Base-by-base conservation (phyloP, 2,113 vertebrate species). In the Procapra przewalskii region DNA sequence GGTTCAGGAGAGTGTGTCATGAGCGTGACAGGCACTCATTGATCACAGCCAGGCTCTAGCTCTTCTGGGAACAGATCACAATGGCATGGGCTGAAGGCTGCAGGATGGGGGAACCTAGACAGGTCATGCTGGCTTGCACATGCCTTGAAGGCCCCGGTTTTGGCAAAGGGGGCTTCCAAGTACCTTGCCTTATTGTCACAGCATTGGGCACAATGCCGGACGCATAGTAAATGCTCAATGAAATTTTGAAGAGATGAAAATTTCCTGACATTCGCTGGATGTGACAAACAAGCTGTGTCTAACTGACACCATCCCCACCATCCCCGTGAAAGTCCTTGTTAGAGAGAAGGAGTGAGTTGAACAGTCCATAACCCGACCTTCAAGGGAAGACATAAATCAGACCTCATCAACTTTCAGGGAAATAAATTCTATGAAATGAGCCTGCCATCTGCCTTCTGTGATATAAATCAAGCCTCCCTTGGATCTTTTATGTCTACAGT, bases 391-490 rank as follows among this genome's bases (percentile, higher is more conserved):
- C 33, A 95, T 98, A 91, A 96, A 98, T 98, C 97, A 98, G 95
- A 97, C 79, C 87, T 94, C 97, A 96, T 97, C 96, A 96, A 86
- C 85, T 96, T 90, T 97, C 93, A 97, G 80, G 93, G 83, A 96
- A 98, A 98, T 97, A 97, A 97, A 98, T 98, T 94, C 95, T 93
- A 50, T 95, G 89, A 97, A 97, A 97, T 87, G 91, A 97, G 97
- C 57, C 91, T 97, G 93, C 95, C 96, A 96, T 96, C 96, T 96
- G 94, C 95, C 94, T 97, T 97, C 96, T 62, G 55, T 91, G 86
- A 95, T 92, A 97, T 98, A 98, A 97, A 97, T 98, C 96, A 98
- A 97, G 50, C n/a, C 94, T 88, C 71, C 64, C 80, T 93, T 87
- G 86, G 75, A 84, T 94, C 52, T 48, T 83, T 95, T 88, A 94